Evolutionary conservation across 2,113 vertebrate genomes (phyloP).

Genomic region (Esox niger): DNA sequence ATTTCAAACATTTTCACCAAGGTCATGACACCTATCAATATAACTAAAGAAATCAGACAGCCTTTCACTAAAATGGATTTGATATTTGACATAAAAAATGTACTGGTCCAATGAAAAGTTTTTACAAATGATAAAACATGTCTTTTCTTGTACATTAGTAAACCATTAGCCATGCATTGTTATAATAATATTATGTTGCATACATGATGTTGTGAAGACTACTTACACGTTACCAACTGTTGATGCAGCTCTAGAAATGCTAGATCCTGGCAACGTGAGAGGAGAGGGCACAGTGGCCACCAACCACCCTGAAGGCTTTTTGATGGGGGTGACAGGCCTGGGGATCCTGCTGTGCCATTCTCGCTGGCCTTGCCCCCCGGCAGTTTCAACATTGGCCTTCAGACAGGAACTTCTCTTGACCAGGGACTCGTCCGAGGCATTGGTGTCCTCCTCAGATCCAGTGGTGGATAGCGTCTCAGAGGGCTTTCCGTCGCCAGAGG

Average conservation of each 20-base stretch:
- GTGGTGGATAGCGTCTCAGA: conserved; percentile 85
- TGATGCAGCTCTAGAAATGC: conserved; percentile 31
- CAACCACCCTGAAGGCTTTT: conserved; percentile 34
- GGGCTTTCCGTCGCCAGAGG: conserved; percentile 78
- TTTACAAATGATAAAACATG: neutral
- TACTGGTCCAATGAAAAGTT: neutral
- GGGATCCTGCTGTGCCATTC: conserved; percentile 84
- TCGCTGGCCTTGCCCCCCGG: conserved; percentile 60
- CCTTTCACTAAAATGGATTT: too few species aligned
- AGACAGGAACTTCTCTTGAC: conserved; percentile 67
- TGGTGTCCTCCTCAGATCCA: conserved; percentile 89
- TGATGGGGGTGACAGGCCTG: conserved; percentile 75
- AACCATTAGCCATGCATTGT: neutral
- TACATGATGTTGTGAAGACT: neutral
- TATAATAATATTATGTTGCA: too few species aligned
- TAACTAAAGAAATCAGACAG: too few species aligned
- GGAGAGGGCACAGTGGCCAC: conserved; percentile 38
- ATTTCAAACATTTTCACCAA: too few species aligned
- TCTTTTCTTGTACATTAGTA: neutral
- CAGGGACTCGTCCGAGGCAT: conserved; percentile 76
- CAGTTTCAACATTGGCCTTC: conserved; percentile 21
- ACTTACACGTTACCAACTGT: conserved; percentile 65
- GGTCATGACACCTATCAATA: too few species aligned
- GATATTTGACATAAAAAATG: too few species aligned
- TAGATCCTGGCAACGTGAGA: conserved; percentile 16